Conservation (phyloP, 2,113 vertebrate genomes). For the Malurus elegans region DNA sequence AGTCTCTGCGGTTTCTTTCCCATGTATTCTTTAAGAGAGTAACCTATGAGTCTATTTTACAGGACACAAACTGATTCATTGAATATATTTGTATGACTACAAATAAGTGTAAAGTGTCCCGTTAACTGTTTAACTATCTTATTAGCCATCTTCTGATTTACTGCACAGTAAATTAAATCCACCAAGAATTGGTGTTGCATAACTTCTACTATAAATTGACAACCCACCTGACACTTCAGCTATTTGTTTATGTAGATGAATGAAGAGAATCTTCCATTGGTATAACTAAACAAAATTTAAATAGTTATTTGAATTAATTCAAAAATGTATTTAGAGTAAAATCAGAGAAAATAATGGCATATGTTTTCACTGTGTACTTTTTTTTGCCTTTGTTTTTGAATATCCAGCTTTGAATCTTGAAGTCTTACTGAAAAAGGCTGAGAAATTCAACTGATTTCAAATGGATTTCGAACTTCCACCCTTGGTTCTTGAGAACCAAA, state of each 20-base stretch:
- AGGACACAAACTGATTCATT: not conserved
- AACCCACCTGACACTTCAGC: not conserved
- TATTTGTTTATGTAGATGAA: not conserved
- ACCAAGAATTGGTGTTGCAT: not conserved
- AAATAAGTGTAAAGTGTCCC: not conserved
- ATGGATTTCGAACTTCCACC: not conserved
- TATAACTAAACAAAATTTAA: not conserved
- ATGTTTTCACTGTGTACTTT: not conserved
- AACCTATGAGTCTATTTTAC: not conserved
- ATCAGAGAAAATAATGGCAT: not conserved
- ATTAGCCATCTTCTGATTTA: not conserved
- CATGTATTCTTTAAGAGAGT: not conserved
- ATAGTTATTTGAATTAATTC: not conserved
- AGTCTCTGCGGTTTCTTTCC: not conserved
- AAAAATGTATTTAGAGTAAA: not conserved
- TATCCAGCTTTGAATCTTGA: not conserved
- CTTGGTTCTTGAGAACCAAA: not conserved
- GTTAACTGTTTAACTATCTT: not conserved
- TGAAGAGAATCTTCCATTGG: not conserved
- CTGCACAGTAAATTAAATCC: not conserved
- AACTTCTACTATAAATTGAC: not conserved
- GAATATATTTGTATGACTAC: not conserved
- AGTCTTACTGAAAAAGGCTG: not conserved
- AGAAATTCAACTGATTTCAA: not conserved
- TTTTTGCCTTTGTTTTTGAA: not conserved